phyloP scores from a whole-genome alignment of 2,888 invertebrate species.

The Archips xylosteana region DNA sequence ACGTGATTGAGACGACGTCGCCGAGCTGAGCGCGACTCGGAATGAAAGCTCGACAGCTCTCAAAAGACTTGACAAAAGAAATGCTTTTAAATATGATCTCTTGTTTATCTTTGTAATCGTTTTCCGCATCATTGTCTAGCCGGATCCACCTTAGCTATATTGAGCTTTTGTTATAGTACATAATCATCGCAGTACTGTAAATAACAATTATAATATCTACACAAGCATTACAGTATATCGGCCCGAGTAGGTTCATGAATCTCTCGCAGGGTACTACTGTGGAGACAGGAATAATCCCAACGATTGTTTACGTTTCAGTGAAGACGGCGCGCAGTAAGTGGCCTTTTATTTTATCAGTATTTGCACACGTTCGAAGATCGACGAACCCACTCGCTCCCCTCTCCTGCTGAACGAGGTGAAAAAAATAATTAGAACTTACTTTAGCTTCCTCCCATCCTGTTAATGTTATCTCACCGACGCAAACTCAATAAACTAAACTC shows the following conservation, averaged over 20 bases:
- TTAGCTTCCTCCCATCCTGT: conserved; percentile 13
- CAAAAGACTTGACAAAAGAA: neutral
- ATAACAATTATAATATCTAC: neutral
- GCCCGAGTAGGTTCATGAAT: neutral
- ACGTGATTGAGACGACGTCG: conserved; percentile 24
- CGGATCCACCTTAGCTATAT: neutral
- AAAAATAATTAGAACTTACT: conserved; percentile 9
- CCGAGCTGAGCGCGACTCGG: conserved; percentile 9
- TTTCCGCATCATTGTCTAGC: neutral
- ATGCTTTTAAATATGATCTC: neutral
- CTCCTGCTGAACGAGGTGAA: neutral
- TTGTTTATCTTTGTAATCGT: neutral
- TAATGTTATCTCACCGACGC: neutral
- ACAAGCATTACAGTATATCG: neutral
- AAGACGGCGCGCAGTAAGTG: conserved; percentile 8
- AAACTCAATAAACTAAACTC: neutral
- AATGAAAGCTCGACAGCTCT: neutral
- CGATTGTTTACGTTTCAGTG: conserved; percentile 2
- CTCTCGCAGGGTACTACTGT: neutral
- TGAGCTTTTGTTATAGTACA: neutral
- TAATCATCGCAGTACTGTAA: neutral
- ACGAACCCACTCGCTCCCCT: neutral
- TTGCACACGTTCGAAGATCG: conserved; percentile 22
- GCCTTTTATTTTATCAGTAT: conserved; percentile 39
- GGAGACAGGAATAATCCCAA: conserved; percentile 4